A percentile compares a stretch with the other conserved stretches of the same genome.
These are phyloP conservation scores for Bombylius major DNA, from an alignment of 2,888 invertebrate species.

Conservation along the genomic window DNA sequence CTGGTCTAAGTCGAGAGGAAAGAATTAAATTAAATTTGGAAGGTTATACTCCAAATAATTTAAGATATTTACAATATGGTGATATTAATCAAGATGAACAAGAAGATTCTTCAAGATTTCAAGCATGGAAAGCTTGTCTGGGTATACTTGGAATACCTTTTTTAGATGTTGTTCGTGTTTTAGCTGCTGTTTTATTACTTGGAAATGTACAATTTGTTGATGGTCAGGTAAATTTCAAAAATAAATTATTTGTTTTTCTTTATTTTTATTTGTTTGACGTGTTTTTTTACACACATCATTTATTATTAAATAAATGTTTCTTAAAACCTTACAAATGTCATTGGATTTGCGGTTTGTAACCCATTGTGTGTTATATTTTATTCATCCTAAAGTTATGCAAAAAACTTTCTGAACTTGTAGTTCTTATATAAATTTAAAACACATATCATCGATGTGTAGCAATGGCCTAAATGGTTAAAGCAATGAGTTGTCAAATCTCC, in stretches of 20 bases:
- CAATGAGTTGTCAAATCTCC: too few species aligned
- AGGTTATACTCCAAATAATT: constrained; percentile 67
- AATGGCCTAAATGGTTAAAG: too few species aligned
- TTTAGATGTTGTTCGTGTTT: constrained; percentile 80
- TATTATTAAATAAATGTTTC: too few species aligned
- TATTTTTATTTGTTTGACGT: not conserved
- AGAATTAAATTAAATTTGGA: constrained; percentile 75
- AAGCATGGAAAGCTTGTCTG: constrained; percentile 84
- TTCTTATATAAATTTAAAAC: too few species aligned
- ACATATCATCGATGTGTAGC: too few species aligned
- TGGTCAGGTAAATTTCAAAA: constrained; percentile 39
- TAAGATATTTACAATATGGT: constrained; percentile 67
- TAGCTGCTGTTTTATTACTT: constrained; percentile 78
- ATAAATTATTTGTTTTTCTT: constrained; percentile 12
- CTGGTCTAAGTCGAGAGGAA: constrained; percentile 78
- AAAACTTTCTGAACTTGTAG: too few species aligned
- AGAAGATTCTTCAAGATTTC: constrained; percentile 65
- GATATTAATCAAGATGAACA: constrained; percentile 59
- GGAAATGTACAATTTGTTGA: constrained; percentile 87
- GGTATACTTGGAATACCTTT: constrained; percentile 88
- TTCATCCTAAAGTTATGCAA: not conserved
- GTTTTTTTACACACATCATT: too few species aligned
- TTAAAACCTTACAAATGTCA: too few species aligned
- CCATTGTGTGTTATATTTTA: not conserved
- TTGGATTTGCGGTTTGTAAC: too few species aligned